phyloP scores from a whole-genome alignment of 2,888 invertebrate species.

The Latrodectus hesperus region DNA sequence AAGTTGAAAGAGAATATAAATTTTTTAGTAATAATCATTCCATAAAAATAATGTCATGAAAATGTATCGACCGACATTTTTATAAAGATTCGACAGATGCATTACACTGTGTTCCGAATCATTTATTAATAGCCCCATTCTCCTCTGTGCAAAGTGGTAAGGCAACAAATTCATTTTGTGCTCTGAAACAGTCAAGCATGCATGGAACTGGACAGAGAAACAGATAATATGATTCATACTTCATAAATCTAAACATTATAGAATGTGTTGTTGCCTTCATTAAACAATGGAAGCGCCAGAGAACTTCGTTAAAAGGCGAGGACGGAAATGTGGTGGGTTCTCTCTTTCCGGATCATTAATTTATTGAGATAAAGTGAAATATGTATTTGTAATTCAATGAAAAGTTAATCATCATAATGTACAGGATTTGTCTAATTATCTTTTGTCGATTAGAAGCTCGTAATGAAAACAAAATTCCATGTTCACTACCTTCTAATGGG shows the following conservation, averaged over 20 bases:
- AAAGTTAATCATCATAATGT: conserved; percentile 65
- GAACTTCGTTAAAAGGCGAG: conserved; percentile 43
- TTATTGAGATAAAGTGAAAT: conserved; percentile 62
- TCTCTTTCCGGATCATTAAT: conserved; percentile 61
- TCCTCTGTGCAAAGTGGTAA: background rate
- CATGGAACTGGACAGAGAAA: conserved; percentile 12
- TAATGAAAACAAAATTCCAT: conserved; percentile 51
- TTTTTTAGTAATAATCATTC: too few species aligned
- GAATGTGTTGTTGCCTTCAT: conserved; percentile 54
- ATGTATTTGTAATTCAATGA: conserved; percentile 65
- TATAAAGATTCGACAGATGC: too few species aligned
- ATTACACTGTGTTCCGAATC: background rate
- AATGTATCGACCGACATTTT: too few species aligned
- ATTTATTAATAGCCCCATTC: background rate
- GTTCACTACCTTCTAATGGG: conserved; percentile 42
- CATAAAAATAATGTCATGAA: too few species aligned
- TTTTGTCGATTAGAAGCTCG: conserved; percentile 16
- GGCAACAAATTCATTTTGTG: conserved; percentile 14
- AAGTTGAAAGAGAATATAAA: too few species aligned
- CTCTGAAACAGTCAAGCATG: conserved; percentile 19
- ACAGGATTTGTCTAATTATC: conserved; percentile 52
- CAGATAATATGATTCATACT: conserved; percentile 48
- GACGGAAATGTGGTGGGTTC: conserved; percentile 41
- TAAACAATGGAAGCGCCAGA: conserved; percentile 41
- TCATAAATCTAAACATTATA: conserved; percentile 30